Base-by-base conservation (phyloP, 2,113 vertebrate genomes). In the Corythoichthys intestinalis region DNA sequence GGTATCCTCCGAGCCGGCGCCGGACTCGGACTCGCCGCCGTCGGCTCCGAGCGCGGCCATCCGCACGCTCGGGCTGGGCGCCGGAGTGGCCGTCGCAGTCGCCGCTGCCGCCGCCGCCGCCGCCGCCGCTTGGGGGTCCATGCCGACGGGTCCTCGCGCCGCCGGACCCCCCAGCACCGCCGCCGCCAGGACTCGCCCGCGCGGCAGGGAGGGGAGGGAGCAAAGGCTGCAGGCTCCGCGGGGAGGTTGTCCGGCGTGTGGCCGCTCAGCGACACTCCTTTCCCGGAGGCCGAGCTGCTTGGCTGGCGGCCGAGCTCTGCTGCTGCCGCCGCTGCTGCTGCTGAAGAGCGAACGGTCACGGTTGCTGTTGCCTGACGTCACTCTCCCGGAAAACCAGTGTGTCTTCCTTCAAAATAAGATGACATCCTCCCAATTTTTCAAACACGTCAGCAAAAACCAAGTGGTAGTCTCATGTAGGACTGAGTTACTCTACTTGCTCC, bases 1-100 rank as follows among this genome's bases (percentile, higher is more conserved):
- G n/a, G 83, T 80, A 6, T 88, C 88, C 73, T 88, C 88, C n/a
- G 87, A 88, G 59, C 84, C 85, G 56, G 81, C 85, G 35, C 84
- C 88, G 71, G 88, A 87, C 70, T 88, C 87, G 6, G 88, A 88
- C 72, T 90, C 87, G 0, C 88, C 88, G 35, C 88, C 88, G 74
- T 87, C 88, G 50, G 85, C 88, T 74, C 88, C 88, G 13, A 87
- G 78, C 12, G 87, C 81, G 62, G 85, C 84, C 66, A 66, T 67
- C 1, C 84, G 83, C 1, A 77, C 81, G 78, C 81, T 46, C 70
- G 75, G 81, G 13, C 77, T 69, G n/a, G 78, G 80, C 50, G 72
- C 38, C 15, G 64, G 11, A 35, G 4, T 28, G 20, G 9, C 41
- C 41, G 6, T 44, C 41, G 6, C 41, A 5, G 41, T 12, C 65